Percentiles rank a stretch among this genome's conserved stretches.
These are phyloP conservation scores for Zosterops lateralis DNA, from an alignment of 2,113 vertebrate genomes.

Conservation along the genomic window DNA sequence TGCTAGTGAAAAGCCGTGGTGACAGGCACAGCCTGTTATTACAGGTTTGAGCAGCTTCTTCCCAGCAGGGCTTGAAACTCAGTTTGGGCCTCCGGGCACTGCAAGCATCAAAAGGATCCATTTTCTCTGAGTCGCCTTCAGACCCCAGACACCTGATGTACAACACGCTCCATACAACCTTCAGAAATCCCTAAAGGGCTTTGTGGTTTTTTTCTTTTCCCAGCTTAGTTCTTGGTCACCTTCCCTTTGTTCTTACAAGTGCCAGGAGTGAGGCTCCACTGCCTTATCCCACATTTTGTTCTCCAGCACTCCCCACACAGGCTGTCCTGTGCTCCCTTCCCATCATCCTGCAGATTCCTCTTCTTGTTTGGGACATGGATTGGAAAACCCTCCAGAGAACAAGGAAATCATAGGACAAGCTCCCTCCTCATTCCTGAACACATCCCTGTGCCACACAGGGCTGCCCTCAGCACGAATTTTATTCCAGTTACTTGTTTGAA, in stretches of 20 bases:
- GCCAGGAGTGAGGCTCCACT: not conserved
- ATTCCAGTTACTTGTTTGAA: not conserved
- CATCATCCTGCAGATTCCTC: not conserved
- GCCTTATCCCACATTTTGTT: not conserved
- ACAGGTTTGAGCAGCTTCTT: conserved; percentile 48
- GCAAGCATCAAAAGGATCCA: not conserved
- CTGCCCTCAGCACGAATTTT: not conserved
- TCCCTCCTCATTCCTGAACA: not conserved
- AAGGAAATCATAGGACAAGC: not conserved
- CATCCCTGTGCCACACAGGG: not conserved
- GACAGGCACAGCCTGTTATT: conserved; percentile 47
- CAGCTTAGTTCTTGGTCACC: not conserved
- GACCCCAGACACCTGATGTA: not conserved
- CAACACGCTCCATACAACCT: not conserved
- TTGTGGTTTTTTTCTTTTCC: no score
- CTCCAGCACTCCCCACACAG: not conserved
- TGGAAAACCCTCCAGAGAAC: not conserved
- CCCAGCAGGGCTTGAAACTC: conserved; percentile 32
- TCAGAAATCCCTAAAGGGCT: not conserved
- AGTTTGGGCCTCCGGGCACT: not conserved
- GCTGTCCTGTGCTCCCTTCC: not conserved
- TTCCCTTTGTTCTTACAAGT: not conserved
- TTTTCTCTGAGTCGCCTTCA: not conserved
- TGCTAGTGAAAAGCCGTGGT: not conserved
- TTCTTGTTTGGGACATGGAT: not conserved